Conservation (phyloP, 2,113 vertebrate species). For the Circaetus cinerascens region DNA sequence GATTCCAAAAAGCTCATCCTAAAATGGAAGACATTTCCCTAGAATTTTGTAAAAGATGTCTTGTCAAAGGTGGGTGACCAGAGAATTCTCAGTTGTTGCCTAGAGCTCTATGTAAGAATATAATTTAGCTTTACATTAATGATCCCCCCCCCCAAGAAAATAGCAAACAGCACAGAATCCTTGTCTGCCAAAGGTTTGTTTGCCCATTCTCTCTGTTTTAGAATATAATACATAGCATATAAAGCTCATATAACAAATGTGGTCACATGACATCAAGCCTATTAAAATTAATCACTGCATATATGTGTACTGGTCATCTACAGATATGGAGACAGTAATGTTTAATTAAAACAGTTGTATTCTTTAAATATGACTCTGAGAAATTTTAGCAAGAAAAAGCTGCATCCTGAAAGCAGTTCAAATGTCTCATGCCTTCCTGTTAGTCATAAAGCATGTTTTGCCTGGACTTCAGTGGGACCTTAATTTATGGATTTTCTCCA, state of each 20-base stretch:
- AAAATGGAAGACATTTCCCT: background rate
- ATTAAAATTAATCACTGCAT: background rate
- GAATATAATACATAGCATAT: background rate
- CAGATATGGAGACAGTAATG: background rate
- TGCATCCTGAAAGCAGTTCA: constrained; percentile 15
- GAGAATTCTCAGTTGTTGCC: background rate
- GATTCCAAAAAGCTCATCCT: background rate
- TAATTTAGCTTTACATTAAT: background rate
- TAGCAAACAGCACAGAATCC: background rate
- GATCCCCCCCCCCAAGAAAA: background rate
- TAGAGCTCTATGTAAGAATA: background rate
- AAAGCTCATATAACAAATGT: background rate
- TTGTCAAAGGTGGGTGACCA: background rate
- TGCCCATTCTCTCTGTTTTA: background rate
- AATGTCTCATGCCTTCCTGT: constrained; percentile 33
- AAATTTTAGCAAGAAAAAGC: constrained; percentile 38
- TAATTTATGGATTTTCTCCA: constrained; percentile 37
- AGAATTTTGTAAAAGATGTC: rapidly evolving
- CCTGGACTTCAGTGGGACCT: constrained; percentile 50
- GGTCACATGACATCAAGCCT: background rate
- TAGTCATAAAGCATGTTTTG: constrained; percentile 39
- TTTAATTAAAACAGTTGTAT: background rate
- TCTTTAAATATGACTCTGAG: constrained; percentile 17
- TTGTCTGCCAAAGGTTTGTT: background rate
- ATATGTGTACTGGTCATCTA: background rate